Percentiles rank a stretch among this genome's conserved stretches.
Conservation (phyloP, 1,140 invertebrate genomes). For the Neoseiulus cucumeris region DNA sequence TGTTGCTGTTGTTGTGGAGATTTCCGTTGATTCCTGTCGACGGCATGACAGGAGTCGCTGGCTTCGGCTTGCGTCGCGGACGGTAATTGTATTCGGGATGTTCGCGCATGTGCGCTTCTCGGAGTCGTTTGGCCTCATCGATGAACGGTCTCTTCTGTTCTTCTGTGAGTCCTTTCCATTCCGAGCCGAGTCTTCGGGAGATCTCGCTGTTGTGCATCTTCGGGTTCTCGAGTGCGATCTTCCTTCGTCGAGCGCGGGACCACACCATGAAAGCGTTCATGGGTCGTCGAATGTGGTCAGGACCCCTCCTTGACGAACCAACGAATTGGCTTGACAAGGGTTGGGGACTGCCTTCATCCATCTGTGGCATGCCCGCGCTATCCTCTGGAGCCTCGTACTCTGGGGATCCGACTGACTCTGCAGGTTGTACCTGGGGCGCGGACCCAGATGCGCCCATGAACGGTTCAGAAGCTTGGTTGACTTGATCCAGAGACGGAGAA, state of each 20-base stretch:
- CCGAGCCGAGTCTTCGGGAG: slow-evolving; percentile 32
- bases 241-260: slow-evolving; percentile 36
- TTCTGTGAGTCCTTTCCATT: slow-evolving; percentile 31
- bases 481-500: no score
- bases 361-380: background rate
- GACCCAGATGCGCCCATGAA: background rate
- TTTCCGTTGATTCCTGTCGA: background rate
- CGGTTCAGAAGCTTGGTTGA: background rate
- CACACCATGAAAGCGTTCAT: slow-evolving; percentile 99
- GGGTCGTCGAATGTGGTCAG: slow-evolving; percentile 85
- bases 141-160: slow-evolving; percentile 36
- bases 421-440: background rate
- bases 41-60: slow-evolving; percentile 19
- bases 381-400: background rate
- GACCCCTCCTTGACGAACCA: background rate
- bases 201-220: slow-evolving; percentile 31
- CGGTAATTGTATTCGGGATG: slow-evolving; percentile 30
- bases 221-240: slow-evolving; percentile 20
- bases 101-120: slow-evolving; percentile 26
- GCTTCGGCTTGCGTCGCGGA: slow-evolving; percentile 25
- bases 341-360: background rate
- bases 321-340: background rate
- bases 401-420: background rate
- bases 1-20: background rate
- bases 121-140: slow-evolving; percentile 32